Percentiles rank a stretch among this genome's conserved stretches.
Conservation (phyloP, 1,140 invertebrate genomes). For the Penaeus vannamei region DNA sequence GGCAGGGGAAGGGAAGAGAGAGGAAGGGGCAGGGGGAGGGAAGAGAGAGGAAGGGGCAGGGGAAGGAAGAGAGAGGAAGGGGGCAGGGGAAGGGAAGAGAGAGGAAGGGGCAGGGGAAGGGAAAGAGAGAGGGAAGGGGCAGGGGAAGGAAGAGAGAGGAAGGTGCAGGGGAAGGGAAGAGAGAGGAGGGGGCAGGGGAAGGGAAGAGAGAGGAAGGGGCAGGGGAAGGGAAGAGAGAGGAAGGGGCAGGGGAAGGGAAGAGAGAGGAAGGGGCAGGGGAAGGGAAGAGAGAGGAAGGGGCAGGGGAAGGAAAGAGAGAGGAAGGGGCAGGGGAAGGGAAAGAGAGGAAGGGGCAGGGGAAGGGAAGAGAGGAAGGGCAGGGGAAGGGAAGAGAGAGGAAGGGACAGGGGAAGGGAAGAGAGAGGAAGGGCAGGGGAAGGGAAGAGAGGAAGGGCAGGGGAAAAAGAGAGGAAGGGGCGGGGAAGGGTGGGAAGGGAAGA, state of each 20-base stretch:
- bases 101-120: no score
- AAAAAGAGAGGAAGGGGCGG: not conserved
- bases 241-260: no score
- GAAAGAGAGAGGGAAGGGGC: not conserved
- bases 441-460: no score
- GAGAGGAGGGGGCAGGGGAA: no score
- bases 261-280: not conserved
- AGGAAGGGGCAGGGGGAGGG: no score
- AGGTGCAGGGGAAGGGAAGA: not conserved
- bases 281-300: not conserved
- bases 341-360: not conserved
- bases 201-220: no score
- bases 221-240: not conserved
- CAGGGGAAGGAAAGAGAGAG: not conserved
- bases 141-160: not conserved
- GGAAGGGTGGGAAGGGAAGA: not conserved
- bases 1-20: not conserved
- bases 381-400: not conserved
- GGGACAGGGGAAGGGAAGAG: no score
- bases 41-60: no score
- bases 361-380: not conserved
- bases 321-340: not conserved
- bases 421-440: slow-evolving; percentile 1
- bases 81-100: not conserved
- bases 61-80: no score